A percentile compares a stretch with the other conserved stretches of the same genome.
Conservation (phyloP, 2,888 invertebrate genomes). For the Tetropium fuscum region DNA sequence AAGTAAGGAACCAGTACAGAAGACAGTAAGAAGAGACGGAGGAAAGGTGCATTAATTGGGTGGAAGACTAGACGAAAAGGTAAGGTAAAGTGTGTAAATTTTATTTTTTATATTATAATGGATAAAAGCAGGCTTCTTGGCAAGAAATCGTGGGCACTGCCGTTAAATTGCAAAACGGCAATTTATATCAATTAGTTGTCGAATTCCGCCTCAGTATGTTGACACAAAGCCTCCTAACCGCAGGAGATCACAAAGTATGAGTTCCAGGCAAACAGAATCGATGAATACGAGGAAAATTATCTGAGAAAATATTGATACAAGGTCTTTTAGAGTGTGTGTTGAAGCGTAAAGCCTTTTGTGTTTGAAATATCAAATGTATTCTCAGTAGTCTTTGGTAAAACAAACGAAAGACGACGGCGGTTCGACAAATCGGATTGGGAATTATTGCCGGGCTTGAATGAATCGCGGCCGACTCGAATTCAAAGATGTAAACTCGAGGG, state of each 20-base stretch:
- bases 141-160: too few relatives aligned
- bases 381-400: slow-evolving; percentile 54
- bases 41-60: too few relatives aligned
- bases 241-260: slow-evolving; percentile 10
- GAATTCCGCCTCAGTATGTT: too few relatives aligned
- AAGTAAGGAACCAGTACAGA: too few relatives aligned
- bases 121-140: too few relatives aligned
- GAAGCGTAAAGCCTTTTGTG: slow-evolving; percentile 49
- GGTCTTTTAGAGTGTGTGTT: slow-evolving; percentile 49
- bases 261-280: slow-evolving; percentile 40
- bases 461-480: slow-evolving; percentile 36
- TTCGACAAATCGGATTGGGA: slow-evolving; percentile 60
- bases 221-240: too few relatives aligned
- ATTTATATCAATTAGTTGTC: too few relatives aligned
- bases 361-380: slow-evolving; percentile 53
- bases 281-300: slow-evolving; percentile 46
- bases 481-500: slow-evolving; percentile 50
- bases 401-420: slow-evolving; percentile 56
- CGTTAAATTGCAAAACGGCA: too few relatives aligned
- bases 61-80: too few relatives aligned
- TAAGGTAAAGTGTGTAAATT: too few relatives aligned
- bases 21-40: too few relatives aligned
- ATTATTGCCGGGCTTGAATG: slow-evolving; percentile 42
- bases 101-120: too few relatives aligned
- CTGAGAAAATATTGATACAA: slow-evolving; percentile 49